Percentiles rank a stretch among this genome's conserved stretches.
Conservation (phyloP, 2,888 invertebrate genomes). For the Adineta ricciae region DNA sequence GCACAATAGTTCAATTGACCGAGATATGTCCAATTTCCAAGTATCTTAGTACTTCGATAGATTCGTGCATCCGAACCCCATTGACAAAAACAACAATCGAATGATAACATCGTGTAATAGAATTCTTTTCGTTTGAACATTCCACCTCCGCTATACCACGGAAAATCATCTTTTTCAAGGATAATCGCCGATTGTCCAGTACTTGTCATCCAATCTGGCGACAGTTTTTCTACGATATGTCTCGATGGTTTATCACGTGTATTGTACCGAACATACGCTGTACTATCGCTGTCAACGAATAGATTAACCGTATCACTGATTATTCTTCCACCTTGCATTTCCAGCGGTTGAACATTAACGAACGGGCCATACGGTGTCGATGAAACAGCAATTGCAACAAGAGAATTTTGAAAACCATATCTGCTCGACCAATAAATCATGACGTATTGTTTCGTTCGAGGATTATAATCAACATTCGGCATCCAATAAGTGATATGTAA, state of each 20-base stretch:
- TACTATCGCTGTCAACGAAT: background rate
- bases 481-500: no score
- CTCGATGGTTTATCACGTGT: slow-evolving; percentile 4
- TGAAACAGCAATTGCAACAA: background rate
- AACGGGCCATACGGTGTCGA: slow-evolving; percentile 4
- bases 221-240: background rate
- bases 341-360: background rate
- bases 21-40: background rate
- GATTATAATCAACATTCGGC: background rate
- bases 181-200: background rate
- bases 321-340: slow-evolving; percentile 1
- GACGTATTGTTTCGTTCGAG: background rate
- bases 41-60: no score
- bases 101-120: no score
- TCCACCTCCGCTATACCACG: slow-evolving; percentile 1
- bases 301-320: background rate
- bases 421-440: slow-evolving; percentile 3
- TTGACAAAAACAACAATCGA: no score
- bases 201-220: background rate
- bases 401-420: background rate
- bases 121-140: slow-evolving; percentile 5
- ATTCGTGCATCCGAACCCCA: no score
- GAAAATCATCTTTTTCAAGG: background rate
- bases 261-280: slow-evolving; percentile 11
- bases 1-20: slow-evolving; percentile 7